Base-by-base conservation (phyloP, 1,140 invertebrate species). In the Physella acuta region DNA sequence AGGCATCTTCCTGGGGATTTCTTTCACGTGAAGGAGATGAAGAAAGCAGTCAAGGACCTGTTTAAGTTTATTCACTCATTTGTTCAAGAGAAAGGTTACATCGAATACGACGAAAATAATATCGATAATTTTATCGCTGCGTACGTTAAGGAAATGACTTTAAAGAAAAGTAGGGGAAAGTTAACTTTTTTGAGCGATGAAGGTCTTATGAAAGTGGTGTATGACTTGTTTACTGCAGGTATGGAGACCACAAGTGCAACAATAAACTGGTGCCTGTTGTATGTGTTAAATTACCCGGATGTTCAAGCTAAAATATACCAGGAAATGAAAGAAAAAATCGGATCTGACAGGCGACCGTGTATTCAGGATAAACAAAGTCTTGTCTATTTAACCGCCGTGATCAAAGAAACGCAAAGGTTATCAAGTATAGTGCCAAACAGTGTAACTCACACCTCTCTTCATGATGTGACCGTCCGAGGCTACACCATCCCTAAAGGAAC, bases 181-280 rank as follows among this genome's bases (percentile, higher is more conserved):
- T 4, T 8, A 30, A 72, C 69, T 16, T 69, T 61, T 1, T 44
- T 72, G 59, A 62, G 56, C 34, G 70, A 72, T 30, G 59, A 71
- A 5, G 71, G 73, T 33, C 68, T 76, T 16, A 31, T n/a, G 1
- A 58, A 60, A n/a, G 30, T 49, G 20, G 51, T 72, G 24, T 55
- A 14, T 34, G 70, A 75, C 84, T 85, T 97, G 67, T 94, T 94
- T 78, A 92, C 94, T 0, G 94, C 94, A 33, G 93, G 93, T 0
- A 88, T 92, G n/a, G 95, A 98, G 79, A 97, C 94, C 0, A n/a
- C 24, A 11, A 1, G 34, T 28, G 28, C 34, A 2, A 61, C 36
- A 24, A 2, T 61, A 5, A 26, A 44, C 5, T 61, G 59, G 59
- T 3, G 2, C 28, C 16, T 61, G 14, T 36, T 61, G 2, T 61